Evolutionary conservation across 2,797 vertebrate genomes (phyloP).

Genomic region (Psittacula echo): DNA sequence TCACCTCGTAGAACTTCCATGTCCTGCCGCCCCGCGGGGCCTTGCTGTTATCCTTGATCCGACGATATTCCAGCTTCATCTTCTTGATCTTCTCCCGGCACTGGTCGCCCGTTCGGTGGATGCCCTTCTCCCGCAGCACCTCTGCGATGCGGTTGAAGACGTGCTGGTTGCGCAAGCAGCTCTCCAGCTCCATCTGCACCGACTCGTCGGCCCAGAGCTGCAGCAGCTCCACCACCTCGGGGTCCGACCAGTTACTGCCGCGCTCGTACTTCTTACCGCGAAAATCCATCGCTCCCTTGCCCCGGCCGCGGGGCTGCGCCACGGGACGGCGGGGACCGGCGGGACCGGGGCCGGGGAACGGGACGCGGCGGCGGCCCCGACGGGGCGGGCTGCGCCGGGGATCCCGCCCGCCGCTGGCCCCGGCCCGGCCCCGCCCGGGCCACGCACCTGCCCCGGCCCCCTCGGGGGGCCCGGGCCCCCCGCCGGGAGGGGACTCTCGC

Average conservation of each 20-base stretch:
- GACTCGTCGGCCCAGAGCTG: conserved; percentile 90
- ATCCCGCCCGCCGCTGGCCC: too few species aligned
- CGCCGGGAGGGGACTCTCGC: background rate
- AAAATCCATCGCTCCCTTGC: conserved; percentile 82
- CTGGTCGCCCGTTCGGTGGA: conserved; percentile 88
- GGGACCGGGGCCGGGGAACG: background rate
- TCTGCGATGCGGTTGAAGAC: conserved; percentile 91
- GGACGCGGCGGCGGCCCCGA: background rate
- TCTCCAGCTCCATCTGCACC: conserved; percentile 89
- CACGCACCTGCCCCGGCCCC: background rate
- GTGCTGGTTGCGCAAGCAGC: conserved; percentile 89
- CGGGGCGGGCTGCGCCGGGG: background rate
- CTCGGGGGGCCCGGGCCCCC: background rate
- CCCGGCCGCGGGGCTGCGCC: background rate
- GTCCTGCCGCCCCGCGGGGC: conserved; percentile 79
- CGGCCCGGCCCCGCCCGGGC: background rate
- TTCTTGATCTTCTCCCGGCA: conserved; percentile 95
- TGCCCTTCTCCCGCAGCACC: conserved; percentile 86
- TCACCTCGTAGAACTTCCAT: conserved; percentile 92
- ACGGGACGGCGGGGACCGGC: background rate
- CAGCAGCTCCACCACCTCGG: conserved; percentile 90
- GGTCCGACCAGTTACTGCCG: conserved; percentile 92
- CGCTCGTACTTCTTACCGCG: conserved; percentile 88
- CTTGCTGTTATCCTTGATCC: conserved; percentile 89
- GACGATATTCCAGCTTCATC: conserved; percentile 92